Percentiles rank a stretch among this genome's conserved stretches.
Conservation (phyloP, 2,888 invertebrate genomes). For the Hybos culiciformis region DNA sequence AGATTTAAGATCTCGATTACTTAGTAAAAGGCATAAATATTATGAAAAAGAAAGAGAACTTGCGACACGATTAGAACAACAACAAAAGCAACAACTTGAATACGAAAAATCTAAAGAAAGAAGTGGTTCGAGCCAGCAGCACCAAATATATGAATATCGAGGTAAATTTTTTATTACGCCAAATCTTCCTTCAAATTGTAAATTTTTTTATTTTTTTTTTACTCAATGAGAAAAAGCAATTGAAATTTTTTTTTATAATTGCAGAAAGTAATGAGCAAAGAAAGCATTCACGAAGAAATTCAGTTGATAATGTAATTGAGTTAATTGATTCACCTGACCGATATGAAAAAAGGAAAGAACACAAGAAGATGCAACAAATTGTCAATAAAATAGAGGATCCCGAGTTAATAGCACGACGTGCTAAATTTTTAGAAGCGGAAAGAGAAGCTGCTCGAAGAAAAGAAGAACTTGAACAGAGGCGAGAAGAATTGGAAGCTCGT, state of each 20-base stretch:
- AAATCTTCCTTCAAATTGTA: too few species aligned
- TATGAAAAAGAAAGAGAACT: conserved; percentile 18
- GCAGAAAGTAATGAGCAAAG: conserved; percentile 9
- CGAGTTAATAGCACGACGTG: conserved; percentile 45
- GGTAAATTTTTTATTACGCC: too few species aligned
- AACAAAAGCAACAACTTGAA: too few species aligned
- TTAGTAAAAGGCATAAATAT: conserved; percentile 55
- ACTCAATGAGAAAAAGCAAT: too few species aligned
- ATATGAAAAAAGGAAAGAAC: background rate
- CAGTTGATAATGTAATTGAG: conserved; percentile 30
- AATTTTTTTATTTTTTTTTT: too few species aligned
- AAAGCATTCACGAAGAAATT: conserved; percentile 18
- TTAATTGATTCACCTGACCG: conserved; percentile 37
- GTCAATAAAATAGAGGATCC: conserved; percentile 26
- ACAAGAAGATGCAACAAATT: too few species aligned
- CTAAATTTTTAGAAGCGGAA: conserved; percentile 57
- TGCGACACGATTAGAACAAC: conserved; percentile 13
- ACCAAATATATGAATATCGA: too few species aligned
- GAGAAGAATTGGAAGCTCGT: conserved; percentile 59
- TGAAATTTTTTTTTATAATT: too few species aligned
- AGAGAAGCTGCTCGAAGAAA: conserved; percentile 64
- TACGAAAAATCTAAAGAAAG: background rate
- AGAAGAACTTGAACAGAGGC: conserved; percentile 57
- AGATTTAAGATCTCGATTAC: conserved; percentile 58
- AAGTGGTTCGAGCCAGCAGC: background rate